Base-by-base conservation (phyloP, 2,797 vertebrate species). In the Decapterus maruadsi region DNA sequence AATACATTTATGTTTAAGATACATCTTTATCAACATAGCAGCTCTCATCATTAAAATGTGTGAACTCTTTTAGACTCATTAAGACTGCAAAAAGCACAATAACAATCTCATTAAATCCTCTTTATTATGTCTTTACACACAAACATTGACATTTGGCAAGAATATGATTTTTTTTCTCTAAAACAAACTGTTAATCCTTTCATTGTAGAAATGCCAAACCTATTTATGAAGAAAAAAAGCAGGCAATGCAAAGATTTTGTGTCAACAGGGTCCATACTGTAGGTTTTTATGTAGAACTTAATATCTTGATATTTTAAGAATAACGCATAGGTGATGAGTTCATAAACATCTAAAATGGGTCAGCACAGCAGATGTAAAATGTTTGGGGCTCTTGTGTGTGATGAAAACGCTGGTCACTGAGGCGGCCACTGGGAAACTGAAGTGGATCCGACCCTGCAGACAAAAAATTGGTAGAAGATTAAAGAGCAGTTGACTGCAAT, bases 401-500 rank as follows among this genome's bases (percentile, higher is more conserved):
- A 51, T 82, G 55, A 59, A 40, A 78, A 40, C 13, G 4, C 17
- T 10, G 65, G 40, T 68, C 58, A 64, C 40, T 73, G 68, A 34
- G 17, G 22, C 50, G 51, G 54, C 46, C 26, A 4, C 19, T n/a
- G 51, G 50, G 51, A 72, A 55, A 65, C 50, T 75, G 54, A 76
- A 72, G 56, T 51, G 50, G 38, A 75, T 31, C 66, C 4, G 22
- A 73, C 69, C 58, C 36, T 75, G 71, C 42, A 31, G 74, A 85
- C 78, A 73, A 83, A 86, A 92, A 26, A 26, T 87, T 84, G 82
- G 67, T 59, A 26, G 75, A 84, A 87, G 77, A 92, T 91, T 91
- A 90, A 91, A 91, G 87, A 82, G 80, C 75, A 68, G 63, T 88
- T 81, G 72, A 85, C 54, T 62, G 73, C 74, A 89, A 80, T 89